Evolutionary conservation across 2,113 vertebrate genomes (phyloP), one percentile per base, ranked within the genome.

Genomic region (Murina feae): DNA sequence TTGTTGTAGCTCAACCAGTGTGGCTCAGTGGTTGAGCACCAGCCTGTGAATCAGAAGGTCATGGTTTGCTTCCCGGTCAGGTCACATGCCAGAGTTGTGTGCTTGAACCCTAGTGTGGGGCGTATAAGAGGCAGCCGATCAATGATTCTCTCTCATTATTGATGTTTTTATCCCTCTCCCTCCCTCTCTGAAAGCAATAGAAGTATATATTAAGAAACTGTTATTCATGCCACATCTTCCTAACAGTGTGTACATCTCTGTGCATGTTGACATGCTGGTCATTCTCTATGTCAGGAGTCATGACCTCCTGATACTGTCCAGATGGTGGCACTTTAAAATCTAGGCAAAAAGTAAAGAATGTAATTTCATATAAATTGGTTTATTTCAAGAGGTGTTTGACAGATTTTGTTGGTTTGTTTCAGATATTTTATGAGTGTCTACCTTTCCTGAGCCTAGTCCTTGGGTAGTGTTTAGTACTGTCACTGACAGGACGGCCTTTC

Each of bases 371-470:
- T 69, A 69, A 79, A 55, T 47, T 23, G 39, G 1, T 23, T 4
- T 91, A 32, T 91, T 93, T 95, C 14, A 93, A 78, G 42, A 68
- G 6, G 4, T 84, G 5, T 90, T 84, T 72, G n/a, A 60, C 72
- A 88, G 63, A 44, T 30, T 82, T 35, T 55, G 28, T n/a, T 72
- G 65, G 7, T 72, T 93, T 84, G 10, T 87, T 97, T 91, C 78
- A 37, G 51, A 12, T 28, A 42, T 68, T 69, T 88, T 85, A 58
- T 37, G 25, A 78, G 35, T 79, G 23, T 9, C 28, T 65, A 0
- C 30, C 83, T 58, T 82, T 44, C 23, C 21, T 9, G 13, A 6
- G 49, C 16, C 44, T 37, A 30, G 12, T 35, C 17, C 18, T 30
- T 79, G n/a, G 21, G 39, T 47, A 47, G n/a, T 81, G 20, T 20